Conservation (phyloP, 2,888 invertebrate species). For the Coenonympha arcania region DNA sequence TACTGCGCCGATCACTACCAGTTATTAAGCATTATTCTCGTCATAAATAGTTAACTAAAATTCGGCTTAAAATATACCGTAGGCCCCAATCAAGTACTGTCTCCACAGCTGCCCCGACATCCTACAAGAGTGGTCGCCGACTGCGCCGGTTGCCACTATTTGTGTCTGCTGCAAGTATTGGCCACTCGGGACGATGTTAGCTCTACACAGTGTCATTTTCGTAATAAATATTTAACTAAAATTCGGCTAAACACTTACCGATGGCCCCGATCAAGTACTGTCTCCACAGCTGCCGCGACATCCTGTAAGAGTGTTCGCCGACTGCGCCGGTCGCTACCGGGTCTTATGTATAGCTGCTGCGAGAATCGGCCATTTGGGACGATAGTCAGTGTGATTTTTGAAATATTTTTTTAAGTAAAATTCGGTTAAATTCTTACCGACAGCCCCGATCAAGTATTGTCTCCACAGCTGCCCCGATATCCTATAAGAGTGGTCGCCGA, state of each 20-base stretch:
- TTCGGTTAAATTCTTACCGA: too few species aligned
- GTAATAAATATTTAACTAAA: too few species aligned
- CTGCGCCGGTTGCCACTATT: too few species aligned
- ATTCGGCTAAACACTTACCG: slow-evolving; percentile 66
- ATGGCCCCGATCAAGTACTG: slow-evolving; percentile 78
- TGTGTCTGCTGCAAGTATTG: background rate
- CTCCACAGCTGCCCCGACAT: slow-evolving; percentile 77
- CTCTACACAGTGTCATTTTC: too few species aligned
- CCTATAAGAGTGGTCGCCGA: slow-evolving; percentile 58
- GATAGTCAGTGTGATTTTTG: too few species aligned
- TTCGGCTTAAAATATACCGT: slow-evolving; percentile 71
- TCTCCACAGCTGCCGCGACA: slow-evolving; percentile 76
- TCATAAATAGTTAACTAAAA: too few species aligned
- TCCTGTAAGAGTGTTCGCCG: slow-evolving; percentile 68
- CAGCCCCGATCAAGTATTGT: slow-evolving; percentile 77
- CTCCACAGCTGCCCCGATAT: slow-evolving; percentile 77
- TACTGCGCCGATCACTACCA: slow-evolving; percentile 40
- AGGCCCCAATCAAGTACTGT: slow-evolving; percentile 77
- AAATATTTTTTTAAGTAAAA: too few species aligned
- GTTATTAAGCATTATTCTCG: too few species aligned
- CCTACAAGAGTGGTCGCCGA: slow-evolving; percentile 66
- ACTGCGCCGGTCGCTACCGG: slow-evolving; percentile 38
- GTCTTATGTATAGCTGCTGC: too few species aligned
- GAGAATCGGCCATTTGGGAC: background rate
- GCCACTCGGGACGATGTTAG: background rate